These are phyloP conservation scores for Tokudaia tokunoshimensis DNA, from an alignment of 2,797 vertebrate species.

Conservation along the genomic window DNA sequence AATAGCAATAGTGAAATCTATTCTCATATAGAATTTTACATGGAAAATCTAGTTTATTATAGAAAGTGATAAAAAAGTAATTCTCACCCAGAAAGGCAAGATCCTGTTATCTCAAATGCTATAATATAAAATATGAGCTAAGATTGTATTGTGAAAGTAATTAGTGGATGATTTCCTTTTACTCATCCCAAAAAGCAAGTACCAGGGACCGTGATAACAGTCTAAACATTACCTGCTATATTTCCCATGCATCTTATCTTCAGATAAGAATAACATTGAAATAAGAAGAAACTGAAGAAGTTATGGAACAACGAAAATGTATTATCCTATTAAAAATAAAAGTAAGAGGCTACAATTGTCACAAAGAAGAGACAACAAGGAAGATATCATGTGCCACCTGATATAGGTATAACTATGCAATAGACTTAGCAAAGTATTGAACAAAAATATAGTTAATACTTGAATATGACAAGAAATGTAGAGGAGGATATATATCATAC, in stretches of 20 bases:
- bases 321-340: not conserved
- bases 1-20: not conserved
- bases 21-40: not conserved
- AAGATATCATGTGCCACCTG: not conserved
- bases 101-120: not conserved
- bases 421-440: not conserved
- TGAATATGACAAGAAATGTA: not conserved
- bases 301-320: not conserved
- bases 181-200: not conserved
- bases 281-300: slow-evolving; percentile 28
- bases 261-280: not conserved
- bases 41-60: not conserved
- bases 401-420: not conserved
- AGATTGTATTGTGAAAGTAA: not conserved
- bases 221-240: not conserved
- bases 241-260: not conserved
- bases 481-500: not conserved
- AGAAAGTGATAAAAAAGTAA: slow-evolving; percentile 12
- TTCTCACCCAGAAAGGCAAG: not conserved
- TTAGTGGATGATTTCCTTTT: not conserved
- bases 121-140: slow-evolving; percentile 17
- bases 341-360: not conserved
- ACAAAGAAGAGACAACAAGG: not conserved
- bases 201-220: not conserved
- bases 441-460: not conserved